Evolutionary conservation across 2,888 invertebrate genomes (phyloP).

Genomic region (Oscheius sp.): DNA sequence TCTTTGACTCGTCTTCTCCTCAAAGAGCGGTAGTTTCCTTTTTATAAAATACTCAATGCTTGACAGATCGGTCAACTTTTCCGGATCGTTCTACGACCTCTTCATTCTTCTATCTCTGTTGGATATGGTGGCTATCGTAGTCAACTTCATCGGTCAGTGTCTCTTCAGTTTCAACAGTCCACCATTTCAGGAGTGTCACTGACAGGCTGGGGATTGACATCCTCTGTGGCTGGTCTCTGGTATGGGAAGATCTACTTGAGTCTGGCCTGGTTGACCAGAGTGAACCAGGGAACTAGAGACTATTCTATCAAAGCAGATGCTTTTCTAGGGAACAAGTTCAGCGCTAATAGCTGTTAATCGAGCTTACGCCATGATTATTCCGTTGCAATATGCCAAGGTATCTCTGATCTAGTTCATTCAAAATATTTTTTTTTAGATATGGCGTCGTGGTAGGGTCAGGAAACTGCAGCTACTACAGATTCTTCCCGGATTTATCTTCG

Average conservation of each 20-base stretch:
- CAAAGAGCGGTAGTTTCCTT: conserved; percentile 1
- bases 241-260: conserved; percentile 6
- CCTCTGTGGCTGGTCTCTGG: neutral
- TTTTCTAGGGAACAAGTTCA: conserved; percentile 7
- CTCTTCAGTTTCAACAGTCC: neutral
- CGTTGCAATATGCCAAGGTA: conserved; percentile 13
- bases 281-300: conserved; percentile 3
- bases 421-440: neutral
- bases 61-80: conserved; percentile 13
- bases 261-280: conserved; percentile 3
- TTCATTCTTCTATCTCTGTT: neutral
- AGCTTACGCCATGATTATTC: conserved; percentile 18
- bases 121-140: neutral
- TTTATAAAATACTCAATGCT: neutral
- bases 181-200: conserved; percentile 12
- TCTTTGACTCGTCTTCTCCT: conserved; percentile 1
- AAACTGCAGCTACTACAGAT: conserved; percentile 3
- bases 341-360: conserved; percentile 20
- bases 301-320: neutral
- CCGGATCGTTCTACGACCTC: conserved; percentile 22
- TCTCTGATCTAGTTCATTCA: no score
- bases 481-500: conserved; percentile 7
- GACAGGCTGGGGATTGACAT: conserved; percentile 11
- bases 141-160: neutral
- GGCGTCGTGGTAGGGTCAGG: neutral